Percentiles rank a stretch among this genome's conserved stretches.
Evolutionary conservation across 37 sponge, comb jelly and placozoan species (phyloP).

Genomic region (Hormiphora californensis): DNA sequence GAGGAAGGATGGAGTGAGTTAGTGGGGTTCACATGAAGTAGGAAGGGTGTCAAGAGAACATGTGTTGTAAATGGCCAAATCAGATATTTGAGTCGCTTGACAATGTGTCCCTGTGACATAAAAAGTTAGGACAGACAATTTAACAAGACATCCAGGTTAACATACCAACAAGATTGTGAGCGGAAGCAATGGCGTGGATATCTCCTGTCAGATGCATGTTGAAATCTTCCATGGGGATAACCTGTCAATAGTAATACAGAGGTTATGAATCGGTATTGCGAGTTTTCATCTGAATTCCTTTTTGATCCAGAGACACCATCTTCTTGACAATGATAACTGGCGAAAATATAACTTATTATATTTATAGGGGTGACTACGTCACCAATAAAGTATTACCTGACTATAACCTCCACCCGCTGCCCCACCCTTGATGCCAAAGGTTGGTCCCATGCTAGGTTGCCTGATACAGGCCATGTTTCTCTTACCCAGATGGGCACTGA

Average conservation of each 20-base stretch:
- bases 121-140: no score
- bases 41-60: background rate
- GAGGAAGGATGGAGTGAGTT: background rate
- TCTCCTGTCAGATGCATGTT: constrained; percentile 98
- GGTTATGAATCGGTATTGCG: no score
- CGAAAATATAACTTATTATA: background rate
- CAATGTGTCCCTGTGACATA: no score
- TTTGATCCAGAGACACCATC: background rate
- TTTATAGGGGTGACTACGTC: no score
- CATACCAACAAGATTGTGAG: constrained; percentile 84
- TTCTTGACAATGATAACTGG: background rate
- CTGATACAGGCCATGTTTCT: constrained; percentile 89
- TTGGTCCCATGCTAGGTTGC: constrained; percentile 97
- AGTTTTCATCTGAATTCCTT: no score
- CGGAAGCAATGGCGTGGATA: constrained; percentile 97
- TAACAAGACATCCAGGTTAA: no score
- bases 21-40: background rate
- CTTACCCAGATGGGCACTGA: constrained; percentile 76
- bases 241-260: no score
- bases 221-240: constrained; percentile 99
- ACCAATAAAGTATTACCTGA: background rate
- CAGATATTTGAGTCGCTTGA: no score
- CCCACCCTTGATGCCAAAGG: constrained; percentile 99
- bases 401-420: constrained; percentile 99
- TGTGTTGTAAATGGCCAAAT: no score